Evolutionary conservation across 2,113 vertebrate genomes (phyloP).

Genomic region (Shinisaurus crocodilurus): DNA sequence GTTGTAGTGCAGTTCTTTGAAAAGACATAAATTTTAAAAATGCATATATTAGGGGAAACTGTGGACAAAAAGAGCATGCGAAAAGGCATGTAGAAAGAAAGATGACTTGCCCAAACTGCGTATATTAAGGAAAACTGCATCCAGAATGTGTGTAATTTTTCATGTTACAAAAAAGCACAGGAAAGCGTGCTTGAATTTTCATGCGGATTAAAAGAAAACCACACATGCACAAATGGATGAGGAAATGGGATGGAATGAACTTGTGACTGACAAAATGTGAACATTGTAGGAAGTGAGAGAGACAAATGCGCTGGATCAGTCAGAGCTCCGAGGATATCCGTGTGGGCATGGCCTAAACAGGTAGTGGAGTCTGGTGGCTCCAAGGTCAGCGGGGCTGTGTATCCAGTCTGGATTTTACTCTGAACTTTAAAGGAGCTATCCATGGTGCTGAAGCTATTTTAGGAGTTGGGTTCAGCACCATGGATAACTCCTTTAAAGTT

Average conservation of each 20-base stretch:
- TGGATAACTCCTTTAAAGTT: background rate
- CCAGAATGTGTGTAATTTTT: background rate
- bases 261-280: background rate
- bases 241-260: background rate
- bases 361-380: no score
- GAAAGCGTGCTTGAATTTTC: background rate
- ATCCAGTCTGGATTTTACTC: no score
- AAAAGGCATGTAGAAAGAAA: background rate
- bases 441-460: no score
- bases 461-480: no score
- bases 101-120: background rate
- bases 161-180: no score
- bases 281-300: background rate
- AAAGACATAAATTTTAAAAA: background rate
- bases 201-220: background rate
- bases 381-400: no score
- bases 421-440: no score
- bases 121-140: background rate
- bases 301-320: background rate
- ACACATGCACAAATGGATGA: background rate
- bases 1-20: background rate
- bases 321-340: background rate
- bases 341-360: background rate
- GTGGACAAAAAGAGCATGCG: background rate
- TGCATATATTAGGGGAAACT: background rate